phyloP scores from a whole-genome alignment of 2,113 vertebrate species.

The Tonatia bakeri region DNA sequence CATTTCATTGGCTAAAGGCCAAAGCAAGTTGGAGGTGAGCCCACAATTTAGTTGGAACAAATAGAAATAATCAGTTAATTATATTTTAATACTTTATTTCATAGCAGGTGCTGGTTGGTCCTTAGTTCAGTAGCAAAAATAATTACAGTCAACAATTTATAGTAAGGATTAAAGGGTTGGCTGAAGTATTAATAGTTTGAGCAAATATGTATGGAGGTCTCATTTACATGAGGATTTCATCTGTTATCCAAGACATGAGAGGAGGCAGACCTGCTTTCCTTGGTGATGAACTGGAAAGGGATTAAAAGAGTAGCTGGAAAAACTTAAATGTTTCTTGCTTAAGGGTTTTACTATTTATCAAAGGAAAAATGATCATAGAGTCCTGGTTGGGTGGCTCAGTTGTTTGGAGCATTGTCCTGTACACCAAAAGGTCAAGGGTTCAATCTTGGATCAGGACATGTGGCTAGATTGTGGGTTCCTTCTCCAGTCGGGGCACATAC shows the following conservation, averaged over 20 bases:
- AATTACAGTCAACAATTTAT: not conserved
- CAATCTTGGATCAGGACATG: too few species aligned
- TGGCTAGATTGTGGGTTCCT: too few species aligned
- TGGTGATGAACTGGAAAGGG: not conserved
- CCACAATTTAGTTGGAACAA: not conserved
- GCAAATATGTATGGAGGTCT: not conserved
- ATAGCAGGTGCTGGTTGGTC: not conserved
- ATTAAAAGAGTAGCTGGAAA: not conserved
- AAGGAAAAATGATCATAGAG: not conserved
- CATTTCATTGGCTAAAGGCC: not conserved
- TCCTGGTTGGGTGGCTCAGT: too few species aligned
- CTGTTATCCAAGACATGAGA: not conserved
- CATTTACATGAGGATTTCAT: not conserved
- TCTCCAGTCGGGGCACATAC: too few species aligned
- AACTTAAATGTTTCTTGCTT: not conserved
- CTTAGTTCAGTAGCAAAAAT: not conserved
- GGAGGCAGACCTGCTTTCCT: not conserved
- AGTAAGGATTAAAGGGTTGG: not conserved
- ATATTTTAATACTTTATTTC: not conserved
- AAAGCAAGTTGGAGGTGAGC: not conserved
- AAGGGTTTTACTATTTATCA: not conserved
- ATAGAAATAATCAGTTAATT: not conserved
- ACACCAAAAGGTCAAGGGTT: too few species aligned
- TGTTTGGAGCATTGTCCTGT: too few species aligned
- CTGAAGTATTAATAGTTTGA: conserved; percentile 18